Evolutionary conservation across 2,797 vertebrate genomes (phyloP).

Genomic region (Megalops cyprinoides): DNA sequence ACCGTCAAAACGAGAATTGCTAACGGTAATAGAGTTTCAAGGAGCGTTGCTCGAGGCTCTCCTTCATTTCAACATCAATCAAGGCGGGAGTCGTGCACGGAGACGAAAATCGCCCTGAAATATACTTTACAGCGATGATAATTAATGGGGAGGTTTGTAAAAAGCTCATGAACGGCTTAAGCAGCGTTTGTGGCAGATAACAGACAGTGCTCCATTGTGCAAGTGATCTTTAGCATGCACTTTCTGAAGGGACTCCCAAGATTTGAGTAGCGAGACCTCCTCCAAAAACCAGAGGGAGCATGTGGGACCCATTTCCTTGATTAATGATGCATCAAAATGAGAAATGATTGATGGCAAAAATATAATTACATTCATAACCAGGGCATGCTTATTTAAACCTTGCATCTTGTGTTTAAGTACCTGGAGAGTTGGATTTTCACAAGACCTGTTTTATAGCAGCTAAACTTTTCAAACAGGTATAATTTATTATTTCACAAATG

Average conservation of each 20-base stretch:
- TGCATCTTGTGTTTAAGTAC: slow-evolving; percentile 39
- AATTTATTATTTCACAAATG: slow-evolving; percentile 6
- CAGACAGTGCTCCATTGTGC: slow-evolving; percentile 61
- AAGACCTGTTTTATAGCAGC: slow-evolving; percentile 34
- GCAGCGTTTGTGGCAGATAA: slow-evolving; percentile 52
- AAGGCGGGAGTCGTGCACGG: slow-evolving; percentile 45
- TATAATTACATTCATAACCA: slow-evolving; percentile 62
- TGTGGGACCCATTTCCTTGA: slow-evolving; percentile 67
- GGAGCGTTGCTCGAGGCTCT: slow-evolving; percentile 30
- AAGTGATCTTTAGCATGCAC: slow-evolving; percentile 55
- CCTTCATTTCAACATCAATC: slow-evolving; percentile 68
- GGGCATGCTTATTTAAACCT: slow-evolving; percentile 60
- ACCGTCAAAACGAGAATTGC: slow-evolving; percentile 60
- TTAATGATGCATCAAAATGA: slow-evolving; percentile 69
- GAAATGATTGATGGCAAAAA: slow-evolving; percentile 62
- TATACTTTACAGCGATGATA: slow-evolving; percentile 60
- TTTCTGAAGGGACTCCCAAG: slow-evolving; percentile 43
- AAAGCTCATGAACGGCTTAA: slow-evolving; percentile 56
- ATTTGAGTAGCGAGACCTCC: slow-evolving; percentile 44
- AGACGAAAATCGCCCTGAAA: slow-evolving; percentile 66
- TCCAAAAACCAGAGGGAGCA: slow-evolving; percentile 59
- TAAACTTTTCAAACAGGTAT: slow-evolving; percentile 2
- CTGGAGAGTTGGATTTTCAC: slow-evolving; percentile 42
- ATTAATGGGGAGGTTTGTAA: slow-evolving; percentile 45
- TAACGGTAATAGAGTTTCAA: slow-evolving; percentile 52